phyloP scores from a whole-genome alignment of 2,888 invertebrate genomes.

The Saturnia japonica region DNA sequence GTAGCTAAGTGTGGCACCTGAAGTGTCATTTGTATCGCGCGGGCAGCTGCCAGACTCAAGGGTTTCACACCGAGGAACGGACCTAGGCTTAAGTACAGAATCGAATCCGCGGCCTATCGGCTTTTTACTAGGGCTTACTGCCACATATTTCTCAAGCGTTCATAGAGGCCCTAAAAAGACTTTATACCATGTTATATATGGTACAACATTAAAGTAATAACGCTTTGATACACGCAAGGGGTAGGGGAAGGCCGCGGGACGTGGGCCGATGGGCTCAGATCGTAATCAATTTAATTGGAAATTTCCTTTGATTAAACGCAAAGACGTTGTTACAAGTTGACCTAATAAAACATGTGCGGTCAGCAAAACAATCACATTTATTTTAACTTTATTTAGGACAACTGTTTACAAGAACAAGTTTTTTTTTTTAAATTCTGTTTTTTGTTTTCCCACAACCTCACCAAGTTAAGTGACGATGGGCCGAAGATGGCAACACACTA shows the following conservation, averaged over 20 bases:
- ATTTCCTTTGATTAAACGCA: conserved; percentile 83
- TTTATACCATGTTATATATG: not conserved
- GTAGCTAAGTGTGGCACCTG: too few relatives aligned
- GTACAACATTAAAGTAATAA: conserved; percentile 28
- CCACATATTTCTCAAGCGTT: not conserved
- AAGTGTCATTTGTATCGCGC: too few relatives aligned
- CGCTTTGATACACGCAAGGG: conserved; percentile 30
- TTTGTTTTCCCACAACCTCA: too few relatives aligned
- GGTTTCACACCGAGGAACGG: too few relatives aligned
- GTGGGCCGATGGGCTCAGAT: conserved; percentile 50
- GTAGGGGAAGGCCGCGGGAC: conserved; percentile 25
- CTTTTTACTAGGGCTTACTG: too few relatives aligned
- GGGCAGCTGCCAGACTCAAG: too few relatives aligned
- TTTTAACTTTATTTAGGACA: not conserved
- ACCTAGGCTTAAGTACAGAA: too few relatives aligned
- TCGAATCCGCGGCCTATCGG: too few relatives aligned
- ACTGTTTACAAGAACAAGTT: too few relatives aligned
- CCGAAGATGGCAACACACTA: too few relatives aligned
- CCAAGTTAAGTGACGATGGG: too few relatives aligned
- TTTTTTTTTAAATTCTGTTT: too few relatives aligned
- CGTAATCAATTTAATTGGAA: conserved; percentile 82
- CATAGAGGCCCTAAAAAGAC: not conserved
- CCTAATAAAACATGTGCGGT: conserved; percentile 76
- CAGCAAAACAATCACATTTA: conserved; percentile 37
- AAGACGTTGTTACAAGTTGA: conserved; percentile 82